Base-by-base conservation (phyloP, 2,113 vertebrate genomes). In the Arenaria interpres region DNA sequence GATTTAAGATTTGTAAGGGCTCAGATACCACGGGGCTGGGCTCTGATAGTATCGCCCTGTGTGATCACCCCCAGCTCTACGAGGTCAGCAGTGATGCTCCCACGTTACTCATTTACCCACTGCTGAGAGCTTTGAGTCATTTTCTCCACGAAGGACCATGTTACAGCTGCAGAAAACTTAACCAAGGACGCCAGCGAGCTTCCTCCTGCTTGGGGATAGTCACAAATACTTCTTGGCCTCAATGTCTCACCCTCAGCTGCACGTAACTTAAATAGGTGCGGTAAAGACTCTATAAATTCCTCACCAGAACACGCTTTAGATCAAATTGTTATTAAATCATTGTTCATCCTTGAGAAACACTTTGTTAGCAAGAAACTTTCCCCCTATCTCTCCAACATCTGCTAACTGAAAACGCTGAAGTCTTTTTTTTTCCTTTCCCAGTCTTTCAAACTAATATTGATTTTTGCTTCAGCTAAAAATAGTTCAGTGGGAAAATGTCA, bases 391-490 rank as follows among this genome's bases (percentile, higher is more conserved):
- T 92, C 66, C 54, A 79, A 91, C 93, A 87, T 94, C 88, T 93
- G 62, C 62, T 82, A 88, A 85, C 59, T 73, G 63, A 95, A 97
- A 96, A 66, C 82, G 87, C 87, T 91, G 91, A 96, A 94, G 74
- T 66, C n/a, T 91, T 95, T 92, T 88, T 88, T 96, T 96, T 83
- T 10, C 74, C 75, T 93, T 94, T 66, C 81, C 66, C 75, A 83
- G 88, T 88, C 87, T 95, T 94, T 91, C 91, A 93, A 91, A 74
- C 81, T 92, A 94, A 91, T 95, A 97, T 91, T 93, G 93, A 96
- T 97, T 96, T 96, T 96, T 96, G 71, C 81, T 88, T 95, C 78
- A 85, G 50, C 59, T 95, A 95, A 93, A 94, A 96, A 96, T 95
- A 97, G 57, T 64, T 91, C 85, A 96, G 67, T 94, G 91, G 93